These are phyloP conservation scores for Planiliza haematocheilus DNA, from an alignment of 2,113 vertebrate genomes.

Conservation along the genomic window DNA sequence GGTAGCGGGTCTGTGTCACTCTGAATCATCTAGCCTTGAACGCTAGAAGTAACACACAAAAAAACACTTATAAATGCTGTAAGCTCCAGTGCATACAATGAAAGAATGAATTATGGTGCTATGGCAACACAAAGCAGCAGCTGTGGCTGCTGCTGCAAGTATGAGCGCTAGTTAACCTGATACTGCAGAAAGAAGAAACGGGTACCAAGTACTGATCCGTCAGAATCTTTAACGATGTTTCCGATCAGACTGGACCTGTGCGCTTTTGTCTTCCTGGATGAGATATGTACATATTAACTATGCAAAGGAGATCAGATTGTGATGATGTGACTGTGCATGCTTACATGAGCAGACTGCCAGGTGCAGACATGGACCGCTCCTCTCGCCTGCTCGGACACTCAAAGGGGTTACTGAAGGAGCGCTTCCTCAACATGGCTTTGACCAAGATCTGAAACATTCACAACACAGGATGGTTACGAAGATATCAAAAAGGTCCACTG, in stretches of 20 bases:
- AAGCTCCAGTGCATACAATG: slow-evolving; percentile 61
- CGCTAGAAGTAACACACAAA: slow-evolving; percentile 55
- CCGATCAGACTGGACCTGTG: background rate
- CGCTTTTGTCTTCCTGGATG: background rate
- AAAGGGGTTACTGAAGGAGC: slow-evolving; percentile 97
- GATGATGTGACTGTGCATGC: slow-evolving; percentile 49
- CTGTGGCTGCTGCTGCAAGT: slow-evolving; percentile 64
- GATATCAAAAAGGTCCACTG: background rate
- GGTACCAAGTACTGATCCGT: slow-evolving; percentile 33
- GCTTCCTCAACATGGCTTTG: slow-evolving; percentile 97
- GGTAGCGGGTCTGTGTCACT: slow-evolving; percentile 10
- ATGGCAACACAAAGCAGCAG: slow-evolving; percentile 74
- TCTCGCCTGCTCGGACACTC: slow-evolving; percentile 90
- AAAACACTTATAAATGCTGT: slow-evolving; percentile 62
- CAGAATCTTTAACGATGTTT: slow-evolving; percentile 10
- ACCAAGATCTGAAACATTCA: slow-evolving; percentile 90
- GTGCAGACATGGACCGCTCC: slow-evolving; percentile 95
- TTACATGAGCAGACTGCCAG: slow-evolving; percentile 93
- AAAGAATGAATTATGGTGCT: slow-evolving; percentile 73
- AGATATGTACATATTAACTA: background rate
- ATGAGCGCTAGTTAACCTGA: slow-evolving; percentile 60
- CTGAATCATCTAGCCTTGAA: slow-evolving; percentile 31
- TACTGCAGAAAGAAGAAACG: slow-evolving; percentile 49
- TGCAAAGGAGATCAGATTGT: background rate
- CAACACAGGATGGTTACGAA: background rate